phyloP scores from a whole-genome alignment of 2,888 invertebrate genomes.

The Ennomos quercinarius region DNA sequence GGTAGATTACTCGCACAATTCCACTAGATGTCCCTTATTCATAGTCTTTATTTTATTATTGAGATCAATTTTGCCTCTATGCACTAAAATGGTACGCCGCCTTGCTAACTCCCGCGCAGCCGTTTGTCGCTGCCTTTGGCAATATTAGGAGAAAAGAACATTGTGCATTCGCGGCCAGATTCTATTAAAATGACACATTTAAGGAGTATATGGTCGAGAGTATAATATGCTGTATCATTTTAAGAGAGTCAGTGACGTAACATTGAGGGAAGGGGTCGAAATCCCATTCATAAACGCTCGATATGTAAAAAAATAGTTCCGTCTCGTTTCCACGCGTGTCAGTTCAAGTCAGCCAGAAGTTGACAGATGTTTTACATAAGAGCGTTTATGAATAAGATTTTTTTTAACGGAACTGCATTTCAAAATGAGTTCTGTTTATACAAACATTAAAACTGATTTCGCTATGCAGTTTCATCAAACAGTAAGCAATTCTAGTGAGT shows the following conservation, averaged over 20 bases:
- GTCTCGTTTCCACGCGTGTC: too few relatives aligned
- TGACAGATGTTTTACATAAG: too few relatives aligned
- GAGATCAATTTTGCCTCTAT: constrained; percentile 82
- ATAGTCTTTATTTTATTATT: constrained; percentile 81
- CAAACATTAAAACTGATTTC: background rate
- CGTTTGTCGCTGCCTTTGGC: constrained; percentile 42
- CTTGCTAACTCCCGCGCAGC: constrained; percentile 46
- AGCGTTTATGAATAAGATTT: too few relatives aligned
- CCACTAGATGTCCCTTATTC: constrained; percentile 78
- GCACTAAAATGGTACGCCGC: constrained; percentile 66
- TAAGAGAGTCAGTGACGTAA: constrained; percentile 40
- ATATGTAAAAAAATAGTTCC: too few relatives aligned
- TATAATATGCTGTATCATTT: constrained; percentile 38
- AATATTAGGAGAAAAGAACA: constrained; percentile 25
- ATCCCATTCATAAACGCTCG: too few relatives aligned
- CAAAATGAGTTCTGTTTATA: background rate
- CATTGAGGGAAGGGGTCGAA: constrained; percentile 1
- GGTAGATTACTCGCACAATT: constrained; percentile 78
- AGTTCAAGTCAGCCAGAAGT: constrained; percentile 1
- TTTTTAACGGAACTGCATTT: background rate
- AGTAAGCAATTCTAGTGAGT: constrained; percentile 11
- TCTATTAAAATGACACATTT: constrained; percentile 42
- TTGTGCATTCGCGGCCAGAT: constrained; percentile 29
- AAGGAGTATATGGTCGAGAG: constrained; percentile 44
- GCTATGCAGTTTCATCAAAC: constrained; percentile 1